phyloP scores from a whole-genome alignment of 2,888 invertebrate genomes.

The Melanargia galathea region DNA sequence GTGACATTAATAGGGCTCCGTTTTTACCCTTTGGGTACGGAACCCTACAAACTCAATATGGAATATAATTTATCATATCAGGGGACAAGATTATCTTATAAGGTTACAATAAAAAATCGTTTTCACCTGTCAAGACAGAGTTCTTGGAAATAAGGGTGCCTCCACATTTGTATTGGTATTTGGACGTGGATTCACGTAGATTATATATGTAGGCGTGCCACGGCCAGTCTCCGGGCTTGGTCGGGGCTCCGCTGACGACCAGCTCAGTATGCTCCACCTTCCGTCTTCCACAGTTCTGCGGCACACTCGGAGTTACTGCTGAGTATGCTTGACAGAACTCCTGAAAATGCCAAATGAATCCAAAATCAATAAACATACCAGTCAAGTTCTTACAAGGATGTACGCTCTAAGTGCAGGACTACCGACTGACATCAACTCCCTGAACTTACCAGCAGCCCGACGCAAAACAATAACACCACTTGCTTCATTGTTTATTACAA shows the following conservation, averaged over 20 bases:
- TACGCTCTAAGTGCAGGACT: constrained; percentile 23
- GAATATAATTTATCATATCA: too few species aligned
- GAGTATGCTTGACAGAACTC: constrained; percentile 18
- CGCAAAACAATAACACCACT: not conserved
- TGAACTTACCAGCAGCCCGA: not conserved
- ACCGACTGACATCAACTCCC: constrained; percentile 17
- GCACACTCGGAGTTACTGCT: constrained; percentile 2
- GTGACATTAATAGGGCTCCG: too few species aligned
- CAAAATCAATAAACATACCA: too few species aligned
- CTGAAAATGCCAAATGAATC: not conserved
- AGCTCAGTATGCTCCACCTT: constrained; percentile 53
- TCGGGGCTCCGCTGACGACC: constrained; percentile 55
- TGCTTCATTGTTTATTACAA: not conserved
- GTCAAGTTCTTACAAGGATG: constrained; percentile 26
- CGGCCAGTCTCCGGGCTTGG: constrained; percentile 66
- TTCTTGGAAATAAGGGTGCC: constrained; percentile 12
- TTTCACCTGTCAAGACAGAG: constrained; percentile 31
- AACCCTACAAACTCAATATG: too few species aligned
- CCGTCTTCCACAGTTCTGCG: constrained; percentile 51
- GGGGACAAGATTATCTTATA: too few species aligned
- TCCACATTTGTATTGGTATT: constrained; percentile 53
- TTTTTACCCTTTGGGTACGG: too few species aligned
- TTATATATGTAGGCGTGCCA: constrained; percentile 64
- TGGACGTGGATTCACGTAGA: constrained; percentile 43
- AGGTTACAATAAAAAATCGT: too few species aligned